Evolutionary conservation across 2,113 vertebrate species (phyloP).

Genomic region (Turnix velox): DNA sequence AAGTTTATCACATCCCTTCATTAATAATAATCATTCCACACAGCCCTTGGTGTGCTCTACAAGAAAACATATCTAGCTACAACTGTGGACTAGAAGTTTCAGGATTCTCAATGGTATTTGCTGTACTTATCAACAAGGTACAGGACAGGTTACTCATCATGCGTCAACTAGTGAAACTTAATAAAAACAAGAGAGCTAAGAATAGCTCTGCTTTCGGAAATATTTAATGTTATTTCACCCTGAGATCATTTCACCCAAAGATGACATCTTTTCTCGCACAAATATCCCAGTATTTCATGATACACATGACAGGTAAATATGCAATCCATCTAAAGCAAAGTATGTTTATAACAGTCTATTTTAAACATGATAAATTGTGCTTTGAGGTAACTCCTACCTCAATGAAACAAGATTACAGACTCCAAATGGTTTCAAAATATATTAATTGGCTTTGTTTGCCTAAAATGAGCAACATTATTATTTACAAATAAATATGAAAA

Average conservation of each 20-base stretch:
- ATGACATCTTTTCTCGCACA: background rate
- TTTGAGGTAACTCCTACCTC: background rate
- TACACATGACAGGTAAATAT: background rate
- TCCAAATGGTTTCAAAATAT: background rate
- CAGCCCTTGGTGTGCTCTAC: background rate
- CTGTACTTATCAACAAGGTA: background rate
- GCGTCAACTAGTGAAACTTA: background rate
- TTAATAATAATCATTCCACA: background rate
- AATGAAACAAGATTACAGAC: background rate
- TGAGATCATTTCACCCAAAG: background rate
- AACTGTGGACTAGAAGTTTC: background rate
- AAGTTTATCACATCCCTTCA: background rate
- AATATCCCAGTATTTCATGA: background rate
- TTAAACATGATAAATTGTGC: background rate
- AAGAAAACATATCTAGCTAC: background rate
- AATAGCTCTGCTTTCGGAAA: background rate
- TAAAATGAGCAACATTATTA: background rate
- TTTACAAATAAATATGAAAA: background rate
- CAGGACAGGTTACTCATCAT: background rate
- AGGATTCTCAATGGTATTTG: background rate
- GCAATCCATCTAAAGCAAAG: background rate
- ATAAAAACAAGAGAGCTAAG: background rate
- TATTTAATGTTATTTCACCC: background rate
- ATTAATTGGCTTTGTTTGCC: background rate
- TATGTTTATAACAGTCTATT: background rate